Evolutionary conservation across 2,888 invertebrate species (phyloP).

Genomic region (Rhopalosiphum nymphaeae): DNA sequence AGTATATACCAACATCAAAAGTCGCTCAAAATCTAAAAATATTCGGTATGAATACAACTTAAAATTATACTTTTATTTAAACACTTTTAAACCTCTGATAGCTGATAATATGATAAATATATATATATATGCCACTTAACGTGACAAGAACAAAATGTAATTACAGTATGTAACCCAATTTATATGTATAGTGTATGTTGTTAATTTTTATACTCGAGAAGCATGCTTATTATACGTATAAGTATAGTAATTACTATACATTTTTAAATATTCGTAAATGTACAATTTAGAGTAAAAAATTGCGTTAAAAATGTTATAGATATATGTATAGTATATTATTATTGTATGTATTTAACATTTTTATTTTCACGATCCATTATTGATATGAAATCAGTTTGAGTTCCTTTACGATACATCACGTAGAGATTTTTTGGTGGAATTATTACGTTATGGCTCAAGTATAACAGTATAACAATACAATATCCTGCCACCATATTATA

Average conservation of each 20-base stretch:
- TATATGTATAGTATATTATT: background rate
- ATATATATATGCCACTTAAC: no score
- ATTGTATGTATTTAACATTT: background rate
- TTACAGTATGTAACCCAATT: background rate
- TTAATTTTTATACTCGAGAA: background rate
- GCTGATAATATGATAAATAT: no score
- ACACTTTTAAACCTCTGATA: background rate
- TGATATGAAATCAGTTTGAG: background rate
- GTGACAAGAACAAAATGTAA: background rate
- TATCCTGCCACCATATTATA: background rate
- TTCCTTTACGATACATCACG: background rate
- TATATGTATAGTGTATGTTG: background rate
- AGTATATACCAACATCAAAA: no score
- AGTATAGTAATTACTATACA: background rate
- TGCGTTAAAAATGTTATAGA: background rate
- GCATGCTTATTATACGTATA: background rate
- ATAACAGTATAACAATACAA: background rate
- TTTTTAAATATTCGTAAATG: background rate
- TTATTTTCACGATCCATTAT: background rate
- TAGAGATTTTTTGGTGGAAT: background rate
- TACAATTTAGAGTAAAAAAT: background rate
- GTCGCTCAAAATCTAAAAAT: background rate
- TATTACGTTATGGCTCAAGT: background rate
- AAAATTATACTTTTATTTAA: background rate
- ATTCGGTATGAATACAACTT: background rate